phyloP scores from a whole-genome alignment of 2,888 invertebrate species.

The Metopia argyrocephala region DNA sequence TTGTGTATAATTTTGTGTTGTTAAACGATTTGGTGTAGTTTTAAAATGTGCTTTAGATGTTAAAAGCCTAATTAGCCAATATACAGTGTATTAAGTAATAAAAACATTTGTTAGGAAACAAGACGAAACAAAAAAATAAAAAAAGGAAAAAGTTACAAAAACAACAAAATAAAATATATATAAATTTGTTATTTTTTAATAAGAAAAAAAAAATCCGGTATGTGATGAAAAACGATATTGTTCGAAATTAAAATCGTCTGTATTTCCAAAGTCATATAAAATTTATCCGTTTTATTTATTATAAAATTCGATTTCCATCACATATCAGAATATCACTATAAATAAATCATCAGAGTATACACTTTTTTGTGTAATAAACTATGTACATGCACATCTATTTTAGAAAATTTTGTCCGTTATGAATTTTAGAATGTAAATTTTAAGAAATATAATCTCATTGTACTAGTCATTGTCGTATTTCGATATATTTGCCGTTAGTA shows the following conservation, averaged over 20 bases:
- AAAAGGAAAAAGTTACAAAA: constrained; percentile 11
- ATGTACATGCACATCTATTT: background rate
- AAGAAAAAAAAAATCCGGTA: background rate
- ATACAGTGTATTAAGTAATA: background rate
- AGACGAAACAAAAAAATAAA: background rate
- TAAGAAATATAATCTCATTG: too few relatives aligned
- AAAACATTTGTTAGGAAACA: background rate
- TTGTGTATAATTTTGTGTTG: constrained; percentile 52
- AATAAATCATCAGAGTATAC: background rate
- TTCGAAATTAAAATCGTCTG: too few relatives aligned
- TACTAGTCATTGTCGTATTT: too few relatives aligned
- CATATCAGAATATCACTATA: too few relatives aligned
- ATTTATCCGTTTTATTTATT: too few relatives aligned
- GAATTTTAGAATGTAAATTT: too few relatives aligned
- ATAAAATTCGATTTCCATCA: too few relatives aligned
- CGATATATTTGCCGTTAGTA: too few relatives aligned
- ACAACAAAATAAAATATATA: constrained; percentile 24
- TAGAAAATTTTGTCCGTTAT: too few relatives aligned
- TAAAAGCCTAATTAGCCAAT: constrained; percentile 48
- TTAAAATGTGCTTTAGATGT: constrained; percentile 51
- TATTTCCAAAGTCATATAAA: too few relatives aligned
- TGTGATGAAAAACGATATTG: constrained; percentile 24
- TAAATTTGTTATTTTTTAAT: constrained; percentile 20
- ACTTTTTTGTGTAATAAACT: background rate
- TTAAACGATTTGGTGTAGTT: constrained; percentile 52